Evolutionary conservation across 2,888 invertebrate genomes (phyloP), one percentile per base, ranked within the genome.

Genomic region (Lasioglossum zephyrum): DNA sequence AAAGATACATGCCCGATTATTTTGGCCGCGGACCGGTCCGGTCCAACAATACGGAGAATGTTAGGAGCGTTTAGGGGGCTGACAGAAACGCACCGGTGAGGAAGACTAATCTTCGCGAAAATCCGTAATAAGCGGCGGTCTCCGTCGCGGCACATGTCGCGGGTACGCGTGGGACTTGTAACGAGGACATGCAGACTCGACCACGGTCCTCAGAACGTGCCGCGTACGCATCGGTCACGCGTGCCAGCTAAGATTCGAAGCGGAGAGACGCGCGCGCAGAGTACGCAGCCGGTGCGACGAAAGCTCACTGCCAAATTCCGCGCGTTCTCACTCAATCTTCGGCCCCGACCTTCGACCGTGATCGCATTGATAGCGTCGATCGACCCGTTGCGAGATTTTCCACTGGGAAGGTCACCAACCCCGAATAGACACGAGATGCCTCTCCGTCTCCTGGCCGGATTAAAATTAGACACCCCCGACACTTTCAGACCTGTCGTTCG

Each of bases 221-320:
- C 89, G 88, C 89, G 88, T 90, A 88, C 90, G 78, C 90, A 92
- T 92, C 92, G 92, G 92, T 93, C 92, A 92, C 92, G 89, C 89
- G 92, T 92, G 93, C 92, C 93, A 93, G 88, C 92, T 89, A 91
- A 91, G 92, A 93, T 93, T 91, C 86, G 86, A 76, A 73, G 74
- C 57, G 47, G 86, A 86, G 87, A 80, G 85, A 39, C 87, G 86
- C 81, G 81, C 89, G 78, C 77, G 79, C 77, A 26, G 26, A n/a
- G 60, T 16, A 13, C 63, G 63, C 63, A 63, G 63, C 63, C 63
- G 63, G 63, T 16, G 75, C 84, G 84, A 84, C 84, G 81, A 82
- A 88, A 85, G 73, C 86, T 81, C 75, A 85, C 90, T 92, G 92
- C 92, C 92, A 90, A 92, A 92, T 92, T 91, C 92, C 90, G 41